Base-by-base conservation (phyloP, 2,888 invertebrate genomes). In the Acleris sparsana region DNA sequence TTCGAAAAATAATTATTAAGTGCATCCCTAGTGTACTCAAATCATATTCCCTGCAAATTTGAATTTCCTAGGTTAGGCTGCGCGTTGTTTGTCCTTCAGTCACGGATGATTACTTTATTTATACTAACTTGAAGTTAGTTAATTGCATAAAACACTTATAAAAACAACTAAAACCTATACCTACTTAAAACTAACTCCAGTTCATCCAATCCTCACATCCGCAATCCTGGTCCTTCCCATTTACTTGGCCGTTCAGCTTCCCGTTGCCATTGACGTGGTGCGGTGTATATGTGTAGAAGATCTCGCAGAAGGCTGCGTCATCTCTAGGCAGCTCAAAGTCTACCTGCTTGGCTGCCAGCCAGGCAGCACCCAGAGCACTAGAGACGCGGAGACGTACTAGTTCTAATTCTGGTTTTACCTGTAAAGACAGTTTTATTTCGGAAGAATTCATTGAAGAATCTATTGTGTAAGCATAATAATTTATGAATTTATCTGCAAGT, bases 351-450 rank as follows among this genome's bases (percentile, higher is more conserved):
- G 97, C 96, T 0, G 96, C 98, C 44, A 98, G 88, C 88, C 96
- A 97, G 0, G 96, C 96, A 0, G 98, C 97, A 0, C 99, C 99
- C 72, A 97, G 90, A 0, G 98, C 98, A 71, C 96, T 95, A 0
- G 96, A 95, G 0, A 95, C 95, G 16, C 94, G 95, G 17, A 98
- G 93, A 18, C 93, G 93, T 16, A 97, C 90, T 11, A 98, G 71
- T 69, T 93, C 93, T 0, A 94, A 77, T 67, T 93, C 92, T 46
- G 87, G 83, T 62, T 79, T 84, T 9, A 92, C 80, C 92, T 92
- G 86, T 22, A 58, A 44, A 43, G 5, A 66, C 29, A 52, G 29
- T 17, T 48, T 62, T 11, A 33, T 53, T 71, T 53, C 4, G 9
- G 43, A 43, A 25, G 5, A 25, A 25, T 5, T 25, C 0, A 25